Conservation (phyloP, 2,797 vertebrate genomes). For the Coilia nasus region DNA sequence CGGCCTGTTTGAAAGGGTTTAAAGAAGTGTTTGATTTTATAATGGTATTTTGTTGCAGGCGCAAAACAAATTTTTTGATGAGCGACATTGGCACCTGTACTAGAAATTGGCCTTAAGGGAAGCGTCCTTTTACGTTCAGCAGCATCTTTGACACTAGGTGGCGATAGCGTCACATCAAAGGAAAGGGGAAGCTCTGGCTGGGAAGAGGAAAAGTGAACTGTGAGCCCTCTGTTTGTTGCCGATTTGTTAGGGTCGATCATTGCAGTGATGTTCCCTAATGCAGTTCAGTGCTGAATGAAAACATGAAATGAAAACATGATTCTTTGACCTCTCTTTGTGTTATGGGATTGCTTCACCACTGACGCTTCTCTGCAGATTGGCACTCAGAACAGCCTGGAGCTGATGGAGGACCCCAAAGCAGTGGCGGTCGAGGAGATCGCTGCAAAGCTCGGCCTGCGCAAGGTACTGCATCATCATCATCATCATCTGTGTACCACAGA, state of each 20-base stretch:
- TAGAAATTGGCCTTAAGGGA: no score
- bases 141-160: neutral
- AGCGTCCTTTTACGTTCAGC: neutral
- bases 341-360: neutral
- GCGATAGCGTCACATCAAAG: neutral
- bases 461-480: slow-evolving; percentile 70
- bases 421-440: slow-evolving; percentile 95
- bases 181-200: neutral
- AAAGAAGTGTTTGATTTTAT: no score
- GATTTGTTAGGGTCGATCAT: neutral
- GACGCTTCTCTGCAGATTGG: slow-evolving; percentile 77
- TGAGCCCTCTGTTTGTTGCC: neutral
- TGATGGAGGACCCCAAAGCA: slow-evolving; percentile 93
- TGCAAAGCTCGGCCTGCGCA: slow-evolving; percentile 91
- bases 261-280: neutral
- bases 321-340: neutral
- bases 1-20: no score
- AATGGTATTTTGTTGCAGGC: no score
- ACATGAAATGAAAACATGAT: no score
- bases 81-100: no score
- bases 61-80: no score
- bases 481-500: no score
- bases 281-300: no score
- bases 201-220: neutral
- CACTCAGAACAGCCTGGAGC: slow-evolving; percentile 93